Conservation (phyloP, 1,140 invertebrate genomes). For the Cydia pomonella region DNA sequence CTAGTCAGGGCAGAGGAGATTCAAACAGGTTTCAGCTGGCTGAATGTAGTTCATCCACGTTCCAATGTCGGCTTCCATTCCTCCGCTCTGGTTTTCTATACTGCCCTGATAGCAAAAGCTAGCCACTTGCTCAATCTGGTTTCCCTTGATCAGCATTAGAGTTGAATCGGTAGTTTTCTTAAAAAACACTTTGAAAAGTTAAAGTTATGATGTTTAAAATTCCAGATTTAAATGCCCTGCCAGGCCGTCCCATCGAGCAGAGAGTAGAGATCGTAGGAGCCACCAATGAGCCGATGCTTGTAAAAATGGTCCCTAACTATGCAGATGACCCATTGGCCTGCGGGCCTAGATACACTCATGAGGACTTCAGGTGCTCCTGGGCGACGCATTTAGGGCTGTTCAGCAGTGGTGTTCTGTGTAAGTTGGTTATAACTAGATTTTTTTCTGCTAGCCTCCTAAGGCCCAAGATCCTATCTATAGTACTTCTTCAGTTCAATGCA, state of each 20-base stretch:
- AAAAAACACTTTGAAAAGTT: no score
- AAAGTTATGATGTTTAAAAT: conserved; percentile 36
- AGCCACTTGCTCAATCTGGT: no score
- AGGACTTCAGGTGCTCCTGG: conserved; percentile 83
- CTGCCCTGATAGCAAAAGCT: no score
- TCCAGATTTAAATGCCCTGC: conserved; percentile 88
- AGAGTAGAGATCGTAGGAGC: conserved; percentile 84
- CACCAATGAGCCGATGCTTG: conserved; percentile 81
- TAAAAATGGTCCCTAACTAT: conserved; percentile 83
- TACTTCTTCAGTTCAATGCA: no score
- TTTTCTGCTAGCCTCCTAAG: neutral
- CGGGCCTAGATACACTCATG: conserved; percentile 86
- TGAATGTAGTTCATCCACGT: no score
- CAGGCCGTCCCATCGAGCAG: conserved; percentile 81
- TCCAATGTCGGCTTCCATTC: no score
- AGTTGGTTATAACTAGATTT: conserved; percentile 48
- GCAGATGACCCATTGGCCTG: conserved; percentile 87
- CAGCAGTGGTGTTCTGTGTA: conserved; percentile 88
- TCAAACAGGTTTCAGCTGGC: no score
- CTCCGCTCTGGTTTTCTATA: no score
- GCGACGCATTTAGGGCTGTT: conserved; percentile 82
- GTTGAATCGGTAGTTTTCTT: no score
- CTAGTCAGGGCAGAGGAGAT: no score
- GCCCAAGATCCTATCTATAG: no score
- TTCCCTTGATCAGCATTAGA: no score